Evolutionary conservation across 2,113 vertebrate species (phyloP).

Genomic region (Paralichthys olivaceus): DNA sequence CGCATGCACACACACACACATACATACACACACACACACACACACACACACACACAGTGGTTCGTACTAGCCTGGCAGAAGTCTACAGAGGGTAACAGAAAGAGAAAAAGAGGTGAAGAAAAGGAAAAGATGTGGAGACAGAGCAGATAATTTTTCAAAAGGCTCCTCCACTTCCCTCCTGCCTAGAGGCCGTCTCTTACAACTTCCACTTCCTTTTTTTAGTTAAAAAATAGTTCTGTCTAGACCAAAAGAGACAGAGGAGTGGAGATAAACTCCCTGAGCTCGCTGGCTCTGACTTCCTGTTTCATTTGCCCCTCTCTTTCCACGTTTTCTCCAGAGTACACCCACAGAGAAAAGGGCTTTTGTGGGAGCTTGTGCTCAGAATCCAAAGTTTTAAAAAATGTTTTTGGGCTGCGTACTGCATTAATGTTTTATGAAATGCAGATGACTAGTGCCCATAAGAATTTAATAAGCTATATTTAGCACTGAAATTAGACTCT

Average conservation of each 20-base stretch:
- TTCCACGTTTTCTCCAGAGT: conserved; percentile 38
- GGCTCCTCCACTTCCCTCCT: conserved; percentile 45
- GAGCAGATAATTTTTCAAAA: conserved; percentile 53
- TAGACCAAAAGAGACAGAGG: conserved; percentile 32
- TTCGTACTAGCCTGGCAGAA: conserved; percentile 38
- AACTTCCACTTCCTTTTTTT: conserved; percentile 43
- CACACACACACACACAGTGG: conserved; percentile 22
- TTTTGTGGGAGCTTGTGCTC: conserved; percentile 24
- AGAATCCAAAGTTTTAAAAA: conserved; percentile 4
- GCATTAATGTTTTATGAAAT: conserved; percentile 55
- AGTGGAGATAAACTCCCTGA: conserved; percentile 43
- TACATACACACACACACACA: conserved; percentile 1
- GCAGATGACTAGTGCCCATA: conserved; percentile 29
- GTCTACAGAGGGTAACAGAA: conserved; percentile 30
- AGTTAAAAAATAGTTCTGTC: conserved; percentile 42
- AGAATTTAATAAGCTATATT: conserved; percentile 22
- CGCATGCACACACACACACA: conserved; percentile 18
- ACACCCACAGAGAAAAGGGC: not conserved
- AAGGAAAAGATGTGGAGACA: conserved; percentile 36
- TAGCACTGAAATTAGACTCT: conserved; percentile 30
- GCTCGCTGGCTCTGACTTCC: conserved; percentile 34
- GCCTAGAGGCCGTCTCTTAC: conserved; percentile 52
- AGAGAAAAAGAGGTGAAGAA: conserved; percentile 41
- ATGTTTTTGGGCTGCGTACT: conserved; percentile 8
- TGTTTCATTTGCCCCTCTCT: conserved; percentile 26